Conservation (phyloP, 2,888 invertebrate genomes). For the Noctua comes region DNA sequence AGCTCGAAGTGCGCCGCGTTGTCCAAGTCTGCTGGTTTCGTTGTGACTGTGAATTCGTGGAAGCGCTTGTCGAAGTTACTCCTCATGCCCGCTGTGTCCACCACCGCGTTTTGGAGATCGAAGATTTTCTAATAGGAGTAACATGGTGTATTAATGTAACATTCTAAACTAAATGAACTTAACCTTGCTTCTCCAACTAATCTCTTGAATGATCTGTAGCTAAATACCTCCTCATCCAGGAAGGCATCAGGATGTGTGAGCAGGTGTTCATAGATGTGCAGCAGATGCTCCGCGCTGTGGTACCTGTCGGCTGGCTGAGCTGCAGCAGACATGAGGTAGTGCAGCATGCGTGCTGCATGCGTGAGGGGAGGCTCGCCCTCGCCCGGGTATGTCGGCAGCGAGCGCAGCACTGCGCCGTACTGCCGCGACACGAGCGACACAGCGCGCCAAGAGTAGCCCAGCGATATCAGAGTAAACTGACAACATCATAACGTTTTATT, state of each 20-base stretch:
- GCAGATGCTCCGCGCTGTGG: constrained; percentile 92
- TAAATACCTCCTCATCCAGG: constrained; percentile 92
- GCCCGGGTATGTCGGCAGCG: constrained; percentile 90
- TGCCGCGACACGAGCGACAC: constrained; percentile 89
- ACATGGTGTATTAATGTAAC: background rate
- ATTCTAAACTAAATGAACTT: background rate
- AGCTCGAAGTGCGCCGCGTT: constrained; percentile 82
- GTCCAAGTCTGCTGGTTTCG: constrained; percentile 78
- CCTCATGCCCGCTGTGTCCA: constrained; percentile 81
- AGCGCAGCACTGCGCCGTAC: constrained; percentile 89
- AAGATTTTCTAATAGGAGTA: constrained; percentile 82
- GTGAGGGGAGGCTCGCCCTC: constrained; percentile 91
- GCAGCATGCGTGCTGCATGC: constrained; percentile 90
- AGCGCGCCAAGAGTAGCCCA: constrained; percentile 92
- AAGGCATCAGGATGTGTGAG: constrained; percentile 91
- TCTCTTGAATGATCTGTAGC: background rate
- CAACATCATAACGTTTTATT: background rate
- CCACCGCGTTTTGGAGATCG: constrained; percentile 84
- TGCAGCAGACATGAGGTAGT: constrained; percentile 85
- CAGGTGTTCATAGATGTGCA: constrained; percentile 88
- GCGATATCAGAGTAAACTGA: constrained; percentile 85
- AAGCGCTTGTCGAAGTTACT: constrained; percentile 75
- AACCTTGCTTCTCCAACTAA: background rate
- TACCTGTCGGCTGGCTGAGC: constrained; percentile 79
- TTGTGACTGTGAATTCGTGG: constrained; percentile 80